Conservation (phyloP, 2,888 invertebrate genomes). For the Callinectes sapidus region DNA sequence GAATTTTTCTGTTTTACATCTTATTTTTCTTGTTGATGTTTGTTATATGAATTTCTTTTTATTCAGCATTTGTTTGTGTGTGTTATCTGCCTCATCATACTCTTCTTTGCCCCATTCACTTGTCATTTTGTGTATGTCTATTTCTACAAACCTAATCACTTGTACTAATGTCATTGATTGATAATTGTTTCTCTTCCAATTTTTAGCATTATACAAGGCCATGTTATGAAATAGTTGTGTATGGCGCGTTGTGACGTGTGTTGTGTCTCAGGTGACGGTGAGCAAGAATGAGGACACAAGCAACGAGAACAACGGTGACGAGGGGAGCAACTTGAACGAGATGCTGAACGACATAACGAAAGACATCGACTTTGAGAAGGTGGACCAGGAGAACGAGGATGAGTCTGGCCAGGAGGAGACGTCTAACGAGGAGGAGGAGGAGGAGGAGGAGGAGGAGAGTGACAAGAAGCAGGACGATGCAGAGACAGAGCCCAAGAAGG, state of each 20-base stretch:
- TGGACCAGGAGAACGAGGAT: constrained; percentile 51
- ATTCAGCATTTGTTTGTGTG: too few relatives aligned
- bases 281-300: neutral
- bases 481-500: constrained; percentile 41
- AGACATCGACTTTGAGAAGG: constrained; percentile 59
- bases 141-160: too few relatives aligned
- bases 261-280: constrained; percentile 1
- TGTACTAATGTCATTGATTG: too few relatives aligned
- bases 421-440: neutral
- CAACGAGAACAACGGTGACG: neutral
- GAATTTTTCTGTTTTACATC: too few relatives aligned
- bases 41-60: too few relatives aligned
- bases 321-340: constrained; percentile 16
- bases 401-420: neutral
- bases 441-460: neutral
- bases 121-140: too few relatives aligned
- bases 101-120: too few relatives aligned
- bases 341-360: constrained; percentile 49
- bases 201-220: too few relatives aligned
- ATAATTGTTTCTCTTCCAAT: too few relatives aligned
- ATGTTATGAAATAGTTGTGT: neutral
- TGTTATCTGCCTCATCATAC: too few relatives aligned
- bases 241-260: neutral
- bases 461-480: neutral
- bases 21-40: too few relatives aligned